Percentiles rank a stretch among this genome's conserved stretches.
phyloP scores from a whole-genome alignment of 2,888 invertebrate species.

The Pemphredon lugubris region DNA sequence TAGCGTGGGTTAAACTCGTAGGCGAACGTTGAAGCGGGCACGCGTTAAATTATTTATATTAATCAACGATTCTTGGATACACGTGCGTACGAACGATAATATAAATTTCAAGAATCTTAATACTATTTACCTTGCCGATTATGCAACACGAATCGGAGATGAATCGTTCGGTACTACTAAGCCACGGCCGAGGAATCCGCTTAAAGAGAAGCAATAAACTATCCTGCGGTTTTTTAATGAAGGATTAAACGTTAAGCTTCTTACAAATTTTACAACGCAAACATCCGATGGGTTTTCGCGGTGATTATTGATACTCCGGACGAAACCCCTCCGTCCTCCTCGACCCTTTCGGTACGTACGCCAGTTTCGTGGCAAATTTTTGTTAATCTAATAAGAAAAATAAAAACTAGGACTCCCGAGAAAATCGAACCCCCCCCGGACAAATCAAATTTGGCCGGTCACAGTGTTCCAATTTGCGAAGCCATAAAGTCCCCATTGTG shows the following conservation, averaged over 20 bases:
- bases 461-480: not conserved
- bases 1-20: too few relatives aligned
- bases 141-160: not conserved
- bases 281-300: constrained; percentile 1
- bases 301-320: not conserved
- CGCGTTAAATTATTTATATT: not conserved
- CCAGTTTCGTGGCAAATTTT: too few relatives aligned
- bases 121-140: not conserved
- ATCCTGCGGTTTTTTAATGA: constrained; percentile 20
- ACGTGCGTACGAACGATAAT: not conserved
- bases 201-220: constrained; percentile 23
- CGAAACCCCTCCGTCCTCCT: too few relatives aligned
- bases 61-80: not conserved
- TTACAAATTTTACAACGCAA: constrained; percentile 37
- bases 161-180: not conserved
- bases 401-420: not conserved
- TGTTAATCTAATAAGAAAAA: constrained; percentile 14
- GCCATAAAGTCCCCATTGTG: not conserved
- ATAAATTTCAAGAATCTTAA: not conserved
- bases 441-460: constrained; percentile 31
- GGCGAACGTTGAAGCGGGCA: not conserved
- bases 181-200: constrained; percentile 17
- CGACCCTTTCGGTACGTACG: too few relatives aligned
- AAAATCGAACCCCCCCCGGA: too few relatives aligned
- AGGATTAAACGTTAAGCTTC: constrained; percentile 31